phyloP scores from a whole-genome alignment of 1,140 invertebrate species.

The Pectinophora gossypiella region DNA sequence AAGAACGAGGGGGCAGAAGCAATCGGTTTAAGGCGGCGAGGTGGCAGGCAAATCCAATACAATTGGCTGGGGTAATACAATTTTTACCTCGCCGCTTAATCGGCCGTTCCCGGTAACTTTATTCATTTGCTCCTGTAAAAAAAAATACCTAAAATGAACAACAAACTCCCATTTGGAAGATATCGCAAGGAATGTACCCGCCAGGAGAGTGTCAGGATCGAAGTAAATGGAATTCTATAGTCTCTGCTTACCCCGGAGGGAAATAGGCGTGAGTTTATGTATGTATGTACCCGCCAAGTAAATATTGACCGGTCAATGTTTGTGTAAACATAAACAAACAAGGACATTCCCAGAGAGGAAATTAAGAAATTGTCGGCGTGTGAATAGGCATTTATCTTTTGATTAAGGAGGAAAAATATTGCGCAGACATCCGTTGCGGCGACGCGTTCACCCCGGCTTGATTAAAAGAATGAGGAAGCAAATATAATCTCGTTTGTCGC shows the following conservation, averaged over 20 bases:
- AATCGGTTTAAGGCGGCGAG: constrained; percentile 14
- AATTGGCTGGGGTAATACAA: constrained; percentile 37
- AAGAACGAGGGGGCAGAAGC: constrained; percentile 21
- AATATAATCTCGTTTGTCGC: background rate
- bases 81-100: constrained; percentile 37
- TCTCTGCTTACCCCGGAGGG: too few relatives aligned
- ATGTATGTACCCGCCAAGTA: too few relatives aligned
- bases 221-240: too few relatives aligned
- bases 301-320: background rate
- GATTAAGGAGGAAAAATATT: too few relatives aligned
- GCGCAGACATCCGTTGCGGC: too few relatives aligned
- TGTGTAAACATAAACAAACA: too few relatives aligned
- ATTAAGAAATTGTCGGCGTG: background rate
- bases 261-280: too few relatives aligned
- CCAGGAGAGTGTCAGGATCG: too few relatives aligned
- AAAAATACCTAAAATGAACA: background rate
- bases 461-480: background rate
- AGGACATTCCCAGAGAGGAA: background rate
- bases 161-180: too few relatives aligned
- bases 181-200: too few relatives aligned
- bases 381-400: background rate
- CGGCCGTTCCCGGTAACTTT: constrained; percentile 38
- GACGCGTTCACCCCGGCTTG: too few relatives aligned
- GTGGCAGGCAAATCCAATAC: constrained; percentile 31
- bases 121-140: constrained; percentile 35